Evolutionary conservation across 2,888 invertebrate genomes (phyloP).

Genomic region (Timandra comae): DNA sequence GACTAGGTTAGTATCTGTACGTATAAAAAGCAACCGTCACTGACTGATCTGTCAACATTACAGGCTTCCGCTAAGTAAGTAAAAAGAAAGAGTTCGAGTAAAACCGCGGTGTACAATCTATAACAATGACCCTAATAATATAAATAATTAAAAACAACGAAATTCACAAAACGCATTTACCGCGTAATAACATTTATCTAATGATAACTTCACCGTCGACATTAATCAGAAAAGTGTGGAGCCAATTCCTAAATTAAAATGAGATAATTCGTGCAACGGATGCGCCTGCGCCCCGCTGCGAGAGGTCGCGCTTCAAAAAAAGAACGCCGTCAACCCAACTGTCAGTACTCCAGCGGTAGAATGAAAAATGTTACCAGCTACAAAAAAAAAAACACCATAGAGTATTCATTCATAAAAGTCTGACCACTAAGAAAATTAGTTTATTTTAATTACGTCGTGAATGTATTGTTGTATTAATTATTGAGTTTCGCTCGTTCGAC

Average conservation of each 20-base stretch:
- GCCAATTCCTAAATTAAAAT: conserved; percentile 65
- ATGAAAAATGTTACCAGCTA: conserved; percentile 67
- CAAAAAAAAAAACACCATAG: conserved; percentile 45
- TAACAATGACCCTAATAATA: conserved; percentile 30
- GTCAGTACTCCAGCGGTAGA: conserved; percentile 61
- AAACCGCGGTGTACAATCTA: too few relatives aligned
- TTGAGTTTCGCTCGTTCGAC: conserved; percentile 42
- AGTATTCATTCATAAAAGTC: conserved; percentile 67
- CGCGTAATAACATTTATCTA: too few relatives aligned
- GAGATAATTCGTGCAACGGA: conserved; percentile 67
- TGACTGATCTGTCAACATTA: too few relatives aligned
- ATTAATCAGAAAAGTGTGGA: conserved; percentile 36
- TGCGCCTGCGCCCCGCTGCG: conserved; percentile 62
- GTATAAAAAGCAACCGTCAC: too few relatives aligned
- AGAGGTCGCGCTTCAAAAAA: conserved; percentile 66
- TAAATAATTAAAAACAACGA: too few relatives aligned
- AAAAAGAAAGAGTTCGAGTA: too few relatives aligned
- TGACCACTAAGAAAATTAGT: conserved; percentile 65
- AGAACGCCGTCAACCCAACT: conserved; percentile 63
- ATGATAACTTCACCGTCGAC: conserved; percentile 11
- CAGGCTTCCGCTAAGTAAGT: too few relatives aligned
- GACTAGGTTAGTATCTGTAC: too few relatives aligned
- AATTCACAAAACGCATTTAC: background rate
- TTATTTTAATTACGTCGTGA: conserved; percentile 73
- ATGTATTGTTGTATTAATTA: conserved; percentile 73